Evolutionary conservation across 2,797 vertebrate genomes (phyloP), one percentile per base, ranked within the genome.

Genomic region (Protonibea diacanthus): DNA sequence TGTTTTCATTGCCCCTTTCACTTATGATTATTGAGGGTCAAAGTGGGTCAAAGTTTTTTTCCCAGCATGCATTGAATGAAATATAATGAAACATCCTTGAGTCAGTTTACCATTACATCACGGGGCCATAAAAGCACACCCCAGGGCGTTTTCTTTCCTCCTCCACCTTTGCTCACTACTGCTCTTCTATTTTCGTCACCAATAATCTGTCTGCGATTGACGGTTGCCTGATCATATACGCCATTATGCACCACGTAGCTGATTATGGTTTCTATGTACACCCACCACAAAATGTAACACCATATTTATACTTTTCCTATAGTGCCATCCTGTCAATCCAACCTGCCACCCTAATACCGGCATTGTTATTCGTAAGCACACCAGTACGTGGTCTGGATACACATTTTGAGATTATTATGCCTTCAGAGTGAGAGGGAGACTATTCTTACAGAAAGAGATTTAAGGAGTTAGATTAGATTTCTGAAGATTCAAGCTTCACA

Each of bases 151-250:
- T 49, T 25, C 45, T 40, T 55, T 29, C 17, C 27, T 6, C 23
- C 25, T 63, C 1, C 1, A 45, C 6, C 15, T n/a, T 29, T 69
- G 33, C 33, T 44, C 10, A n/a, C 18, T 60, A 49, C 21, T 44
- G 11, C 44, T 71, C 6, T 60, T 6, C 42, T 40, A 48, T 12
- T 69, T 12, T 48, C 21, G 20, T 47, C 18, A 1, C 3, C 25
- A 63, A 71, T 71, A 71, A 67, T 51, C 33, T 11, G 14, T n/a
- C n/a, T 40, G 23, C n/a, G 55, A 59, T 64, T 27, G 49, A 72
- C 58, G 59, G 42, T 15, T 27, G 23, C 12, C 40, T 0, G 0
- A 25, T 74, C 13, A 66, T 61, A 27, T 56, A 66, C 15, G 33
- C 1, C 0, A 52, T 27, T 27, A 56, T 11, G 15, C 5, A 59